phyloP scores from a whole-genome alignment of 2,888 invertebrate genomes.

The Xestobium rufovillosum region DNA sequence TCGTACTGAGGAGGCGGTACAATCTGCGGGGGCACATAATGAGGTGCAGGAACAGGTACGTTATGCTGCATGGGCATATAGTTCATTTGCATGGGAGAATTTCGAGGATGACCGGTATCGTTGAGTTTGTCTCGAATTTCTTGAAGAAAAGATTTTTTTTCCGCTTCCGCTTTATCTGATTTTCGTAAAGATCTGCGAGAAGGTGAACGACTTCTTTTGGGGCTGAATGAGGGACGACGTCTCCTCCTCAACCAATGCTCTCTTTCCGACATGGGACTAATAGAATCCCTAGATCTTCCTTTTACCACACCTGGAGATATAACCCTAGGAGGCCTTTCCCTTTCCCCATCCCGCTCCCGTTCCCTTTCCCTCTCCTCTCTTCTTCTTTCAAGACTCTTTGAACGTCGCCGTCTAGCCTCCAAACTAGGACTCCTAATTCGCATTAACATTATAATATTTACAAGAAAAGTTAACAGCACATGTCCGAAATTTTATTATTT shows the following conservation, averaged over 20 bases:
- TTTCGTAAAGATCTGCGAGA: neutral
- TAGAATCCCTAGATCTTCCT: constrained; percentile 15
- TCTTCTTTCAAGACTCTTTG: no score
- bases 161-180: no score
- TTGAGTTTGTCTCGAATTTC: constrained; percentile 37
- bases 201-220: neutral
- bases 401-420: neutral
- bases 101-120: constrained; percentile 15
- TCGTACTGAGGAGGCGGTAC: constrained; percentile 27
- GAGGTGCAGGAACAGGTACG: constrained; percentile 23
- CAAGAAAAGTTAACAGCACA: no score
- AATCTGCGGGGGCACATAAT: constrained; percentile 2
- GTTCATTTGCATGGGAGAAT: neutral
- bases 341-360: constrained; percentile 2
- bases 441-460: no score
- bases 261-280: constrained; percentile 10
- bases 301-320: constrained; percentile 10
- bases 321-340: constrained; percentile 9
- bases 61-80: neutral
- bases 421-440: neutral
- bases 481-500: no score
- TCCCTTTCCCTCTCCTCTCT: constrained; percentile 17
- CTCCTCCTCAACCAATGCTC: constrained; percentile 13
- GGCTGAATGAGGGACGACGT: neutral
- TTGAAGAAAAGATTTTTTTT: constrained; percentile 36